Base-by-base conservation (phyloP, 2,888 invertebrate genomes). In the Euplexia lucipara region DNA sequence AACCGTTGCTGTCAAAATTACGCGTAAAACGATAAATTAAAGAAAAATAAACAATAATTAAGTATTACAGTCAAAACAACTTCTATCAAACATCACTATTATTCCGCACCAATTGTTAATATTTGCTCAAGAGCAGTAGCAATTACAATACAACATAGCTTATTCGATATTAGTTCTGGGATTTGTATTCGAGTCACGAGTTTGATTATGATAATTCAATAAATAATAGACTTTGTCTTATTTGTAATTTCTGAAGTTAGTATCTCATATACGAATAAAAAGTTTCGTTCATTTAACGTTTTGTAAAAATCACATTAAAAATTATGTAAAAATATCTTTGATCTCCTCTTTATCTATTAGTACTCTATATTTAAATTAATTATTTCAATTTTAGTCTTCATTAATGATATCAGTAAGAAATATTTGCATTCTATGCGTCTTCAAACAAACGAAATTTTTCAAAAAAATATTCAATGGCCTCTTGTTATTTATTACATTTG, bases 141-240 rank as follows among this genome's bases (percentile, higher is more conserved):
- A 45, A 70, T 76, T 75, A 59, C 56, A 76, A 63, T 58, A 70
- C 18, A 76, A 32, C 51, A 22, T 8, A 59, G 45, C 53, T 71
- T 60, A 77, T 71, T 60, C 35, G 20, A 60, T 39, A 77, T 74
- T 65, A 60, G 72, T 77, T 60, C 56, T 71, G 44, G 45, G 37
- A 77, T 65, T 53, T 47, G 65, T 56, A 53, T 34, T 26, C 58
- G 9, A 54, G 78, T 74, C 73, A 71, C 78, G 73, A 74, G 32
- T 45, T 71, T 60, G 65, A 70, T 61, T 71, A 76, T 45, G 32
- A 57, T 71, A 71, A 77, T 71, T 60, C 65, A 53, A 53, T 77
- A 41, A 60, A 49, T 48, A 53, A 64, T 45, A 49, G 72, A 64
- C 60, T 39, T 60, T 49, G 64, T 45, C 34, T 71, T 59, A 60